Evolutionary conservation across 2,797 vertebrate species (phyloP).

Genomic region (Cyclopterus lumpus): DNA sequence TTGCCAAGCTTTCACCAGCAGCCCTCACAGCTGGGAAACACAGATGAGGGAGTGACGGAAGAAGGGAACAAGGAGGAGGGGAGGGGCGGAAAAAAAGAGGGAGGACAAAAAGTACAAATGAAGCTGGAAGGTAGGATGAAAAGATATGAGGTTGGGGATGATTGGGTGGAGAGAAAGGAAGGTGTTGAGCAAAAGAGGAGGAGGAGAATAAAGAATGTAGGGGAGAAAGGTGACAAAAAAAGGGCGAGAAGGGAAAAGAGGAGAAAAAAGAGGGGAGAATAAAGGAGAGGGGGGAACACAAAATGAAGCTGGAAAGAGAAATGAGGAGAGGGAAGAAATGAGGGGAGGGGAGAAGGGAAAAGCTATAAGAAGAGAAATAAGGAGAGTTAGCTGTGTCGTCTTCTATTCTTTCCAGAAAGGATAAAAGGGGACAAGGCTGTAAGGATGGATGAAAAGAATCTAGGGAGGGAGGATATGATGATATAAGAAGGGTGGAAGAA

Average conservation of each 20-base stretch:
- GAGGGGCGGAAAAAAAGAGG: not conserved
- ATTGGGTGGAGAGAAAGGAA: not conserved
- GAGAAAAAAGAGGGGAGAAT: not conserved
- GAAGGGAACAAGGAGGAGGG: not conserved
- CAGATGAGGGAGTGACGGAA: conserved; percentile 12
- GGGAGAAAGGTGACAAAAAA: conserved; percentile 8
- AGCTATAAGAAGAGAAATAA: not conserved
- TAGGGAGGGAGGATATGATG: not conserved
- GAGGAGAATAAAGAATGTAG: not conserved
- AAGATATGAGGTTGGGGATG: conserved; percentile 15
- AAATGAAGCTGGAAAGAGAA: conserved; percentile 11
- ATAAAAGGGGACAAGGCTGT: not conserved
- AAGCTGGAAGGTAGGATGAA: conserved; percentile 33
- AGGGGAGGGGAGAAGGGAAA: not conserved
- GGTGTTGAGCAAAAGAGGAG: conserved; percentile 3
- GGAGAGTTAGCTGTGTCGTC: not conserved
- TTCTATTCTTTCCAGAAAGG: not conserved
- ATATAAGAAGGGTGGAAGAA: not conserved
- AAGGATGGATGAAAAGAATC: conserved; percentile 4
- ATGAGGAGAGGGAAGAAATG: not conserved
- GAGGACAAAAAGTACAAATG: not conserved
- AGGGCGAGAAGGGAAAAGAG: not conserved
- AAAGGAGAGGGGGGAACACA: not conserved
- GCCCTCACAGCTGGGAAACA: conserved; percentile 63
- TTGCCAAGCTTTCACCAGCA: conserved; percentile 64